Base-by-base conservation (phyloP, 1,140 invertebrate genomes). In the Diplogasteroides magnus region DNA sequence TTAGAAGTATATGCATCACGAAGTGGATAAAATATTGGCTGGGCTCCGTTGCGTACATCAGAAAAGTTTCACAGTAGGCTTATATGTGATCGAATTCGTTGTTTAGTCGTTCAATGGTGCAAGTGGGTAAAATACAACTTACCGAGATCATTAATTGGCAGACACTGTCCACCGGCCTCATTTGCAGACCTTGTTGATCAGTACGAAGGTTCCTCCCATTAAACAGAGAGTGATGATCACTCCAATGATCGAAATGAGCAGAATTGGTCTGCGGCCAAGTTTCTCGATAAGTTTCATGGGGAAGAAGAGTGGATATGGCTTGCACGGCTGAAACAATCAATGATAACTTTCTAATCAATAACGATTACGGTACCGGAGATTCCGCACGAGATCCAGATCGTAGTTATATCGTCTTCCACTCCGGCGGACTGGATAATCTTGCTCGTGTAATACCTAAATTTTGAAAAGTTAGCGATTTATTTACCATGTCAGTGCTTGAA, bases 361-460 rank as follows among this genome's bases (percentile, higher is more conserved):
- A 19, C 6, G n/a, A n/a, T n/a, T n/a, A n/a, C n/a, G 6, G 19
- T 60, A 70, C 69, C n/a, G 0, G 86, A 82, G 25, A 85, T 87
- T 2, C 84, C 83, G 2, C 87, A 86, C 0, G 87, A 84, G 61
- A 89, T 78, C 88, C 88, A 89, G 73, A 89, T 88, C 19, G 87
- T 87, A 6, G 82, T 77, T 25, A 84, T 83, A 31, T 85, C 82
- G 69, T 85, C 85, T 28, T 83, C 77, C 2, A 88, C 83, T 25
- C 88, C 88, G 1, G 88, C 85, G 85, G 88, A 88, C 64, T 86
- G 83, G 67, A 89, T 89, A 64, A 89, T 89, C 27, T 85, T 87
- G 3, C 87, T 87, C 71, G 86, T 87, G 78, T 88, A 88, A 77
- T 88, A 88, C 86, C 87, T 88, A 11, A 19, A 48, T 11, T 6